Evolutionary conservation across 2,113 vertebrate species (phyloP), one percentile per base, ranked within the genome.

Genomic region (Scalopus aquaticus): DNA sequence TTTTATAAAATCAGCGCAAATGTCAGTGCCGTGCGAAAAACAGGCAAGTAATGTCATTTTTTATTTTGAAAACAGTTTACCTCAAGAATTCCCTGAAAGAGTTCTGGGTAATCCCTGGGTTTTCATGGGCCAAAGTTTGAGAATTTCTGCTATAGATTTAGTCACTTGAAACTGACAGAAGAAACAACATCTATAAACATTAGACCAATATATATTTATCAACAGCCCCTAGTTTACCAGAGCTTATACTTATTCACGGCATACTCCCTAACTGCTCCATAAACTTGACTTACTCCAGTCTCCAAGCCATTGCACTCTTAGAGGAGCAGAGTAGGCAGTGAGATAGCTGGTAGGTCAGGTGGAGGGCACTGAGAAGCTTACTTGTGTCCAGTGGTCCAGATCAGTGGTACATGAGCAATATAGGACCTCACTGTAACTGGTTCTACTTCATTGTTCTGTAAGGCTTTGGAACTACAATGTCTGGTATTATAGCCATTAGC

Each of bases 51-150:
- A 17, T 79, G 9, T 77, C 73, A 88, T 4, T 51, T 11, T 22
- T 19, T 22, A 39, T 70, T 90, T 54, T 67, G 39, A 89, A 93
- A 78, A 35, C 44, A 56, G 79, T 92, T 74, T 88, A 88, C 15
- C 24, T 65, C 16, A 1, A 84, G 6, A 12, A 32, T 12, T 4
- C 12, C 22, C 46, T 39, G 3, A 37, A 73, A 54, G 30, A 7
- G 16, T 51, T 35, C 32, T 93, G 7, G 54, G 17, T 3, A 83
- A 28, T 2, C 8, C 4, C 2, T 1, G 39, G 22, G 2, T 1
- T 56, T 83, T 46, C 60, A n/a, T 30, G 60, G 11, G 51, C 3
- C 24, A 79, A 92, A 87, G 22, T 69, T 62, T 51, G 6, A n/a
- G 28, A 90, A 60, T 62, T 51, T 2, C 42, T 80, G 9, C 6